phyloP scores from a whole-genome alignment of 2,888 invertebrate genomes.

The Amaurobius ferox region DNA sequence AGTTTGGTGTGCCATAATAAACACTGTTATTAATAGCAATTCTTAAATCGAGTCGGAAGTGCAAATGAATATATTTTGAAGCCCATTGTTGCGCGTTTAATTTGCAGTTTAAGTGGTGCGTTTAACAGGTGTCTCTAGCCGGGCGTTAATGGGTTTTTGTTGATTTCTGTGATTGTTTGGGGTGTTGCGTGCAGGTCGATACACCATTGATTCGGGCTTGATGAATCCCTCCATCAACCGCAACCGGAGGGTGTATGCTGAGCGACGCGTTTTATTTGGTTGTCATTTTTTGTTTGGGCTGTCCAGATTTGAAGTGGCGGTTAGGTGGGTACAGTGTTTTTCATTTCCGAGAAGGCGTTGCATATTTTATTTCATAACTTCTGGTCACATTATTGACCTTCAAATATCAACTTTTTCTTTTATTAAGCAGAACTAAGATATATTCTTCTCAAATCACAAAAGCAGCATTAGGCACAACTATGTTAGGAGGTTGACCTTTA shows the following conservation, averaged over 20 bases:
- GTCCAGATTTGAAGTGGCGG: neutral
- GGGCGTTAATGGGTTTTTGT: constrained; percentile 27
- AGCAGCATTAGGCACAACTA: no score
- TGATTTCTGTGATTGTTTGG: constrained; percentile 6
- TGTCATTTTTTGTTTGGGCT: neutral
- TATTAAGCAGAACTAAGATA: no score
- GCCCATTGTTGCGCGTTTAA: constrained; percentile 8
- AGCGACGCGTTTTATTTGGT: neutral
- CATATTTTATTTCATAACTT: no score
- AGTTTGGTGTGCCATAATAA: neutral
- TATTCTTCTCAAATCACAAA: no score
- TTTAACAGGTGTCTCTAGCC: constrained; percentile 44
- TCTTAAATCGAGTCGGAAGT: constrained; percentile 40
- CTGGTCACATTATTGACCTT: no score
- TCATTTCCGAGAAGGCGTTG: no score
- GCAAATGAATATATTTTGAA: constrained; percentile 44
- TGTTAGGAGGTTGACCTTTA: no score
- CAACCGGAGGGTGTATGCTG: neutral
- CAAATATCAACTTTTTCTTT: no score
- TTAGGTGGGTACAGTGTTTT: no score
- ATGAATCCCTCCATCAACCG: neutral
- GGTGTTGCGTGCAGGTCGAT: neutral
- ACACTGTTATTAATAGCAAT: constrained; percentile 26
- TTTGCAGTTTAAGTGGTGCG: constrained; percentile 15
- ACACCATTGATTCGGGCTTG: neutral